Evolutionary conservation across 2,888 invertebrate genomes (phyloP).

Genomic region (Dendrolimus houi): DNA sequence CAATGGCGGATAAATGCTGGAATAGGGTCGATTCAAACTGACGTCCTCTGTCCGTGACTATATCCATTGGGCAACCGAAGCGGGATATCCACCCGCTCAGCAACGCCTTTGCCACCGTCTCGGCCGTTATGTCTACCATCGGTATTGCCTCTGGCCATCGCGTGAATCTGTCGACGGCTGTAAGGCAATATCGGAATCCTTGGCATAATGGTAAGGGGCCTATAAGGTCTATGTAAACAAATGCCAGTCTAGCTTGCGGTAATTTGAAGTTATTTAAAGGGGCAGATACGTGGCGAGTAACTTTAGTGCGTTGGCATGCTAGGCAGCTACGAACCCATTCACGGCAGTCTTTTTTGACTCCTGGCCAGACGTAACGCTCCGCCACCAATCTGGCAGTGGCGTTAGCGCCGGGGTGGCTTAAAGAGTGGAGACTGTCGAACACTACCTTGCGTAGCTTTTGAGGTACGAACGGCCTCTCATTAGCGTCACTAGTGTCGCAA

Average conservation of each 20-base stretch:
- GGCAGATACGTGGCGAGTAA: constrained; percentile 20
- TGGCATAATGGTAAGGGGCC: constrained; percentile 12
- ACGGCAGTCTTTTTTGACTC: constrained; percentile 25
- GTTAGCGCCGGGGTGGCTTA: constrained; percentile 16
- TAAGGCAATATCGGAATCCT: constrained; percentile 15
- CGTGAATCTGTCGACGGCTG: constrained; percentile 17
- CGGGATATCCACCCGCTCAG: background rate
- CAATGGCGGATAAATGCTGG: constrained; percentile 5
- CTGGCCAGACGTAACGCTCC: constrained; percentile 25
- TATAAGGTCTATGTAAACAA: constrained; percentile 12
- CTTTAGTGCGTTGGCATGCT: constrained; percentile 29
- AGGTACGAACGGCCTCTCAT: constrained; percentile 14
- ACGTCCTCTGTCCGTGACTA: constrained; percentile 2
- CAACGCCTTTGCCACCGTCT: constrained; percentile 1
- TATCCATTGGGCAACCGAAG: constrained; percentile 3
- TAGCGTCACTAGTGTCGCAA: constrained; percentile 13
- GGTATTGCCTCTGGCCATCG: constrained; percentile 42
- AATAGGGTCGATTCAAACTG: constrained; percentile 15
- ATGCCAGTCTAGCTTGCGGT: constrained; percentile 7
- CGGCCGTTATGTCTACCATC: background rate
- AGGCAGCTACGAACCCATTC: constrained; percentile 18
- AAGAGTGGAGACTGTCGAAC: constrained; percentile 15
- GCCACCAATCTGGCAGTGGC: constrained; percentile 19
- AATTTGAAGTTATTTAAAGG: constrained; percentile 8
- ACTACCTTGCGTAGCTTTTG: constrained; percentile 7